phyloP scores from a whole-genome alignment of 1,140 invertebrate genomes.

The Hylaeus volcanicus region DNA sequence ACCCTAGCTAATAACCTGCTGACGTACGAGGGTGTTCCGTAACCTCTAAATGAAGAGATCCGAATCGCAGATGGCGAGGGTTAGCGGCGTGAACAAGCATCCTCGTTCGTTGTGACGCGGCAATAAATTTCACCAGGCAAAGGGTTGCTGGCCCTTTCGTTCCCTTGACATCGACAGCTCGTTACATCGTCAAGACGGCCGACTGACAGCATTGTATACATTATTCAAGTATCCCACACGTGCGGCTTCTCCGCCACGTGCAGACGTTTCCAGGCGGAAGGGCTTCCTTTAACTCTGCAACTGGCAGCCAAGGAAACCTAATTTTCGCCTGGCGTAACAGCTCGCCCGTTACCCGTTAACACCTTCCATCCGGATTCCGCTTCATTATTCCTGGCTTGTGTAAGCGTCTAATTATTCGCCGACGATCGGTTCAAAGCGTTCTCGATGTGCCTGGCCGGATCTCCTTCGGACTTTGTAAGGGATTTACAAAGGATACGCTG shows the following conservation, averaged over 20 bases:
- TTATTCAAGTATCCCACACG: constrained; percentile 42
- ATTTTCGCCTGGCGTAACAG: constrained; percentile 15
- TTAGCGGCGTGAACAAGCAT: constrained; percentile 35
- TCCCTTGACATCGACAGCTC: constrained; percentile 50
- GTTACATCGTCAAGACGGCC: constrained; percentile 41
- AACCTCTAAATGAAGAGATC: constrained; percentile 43
- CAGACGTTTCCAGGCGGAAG: constrained; percentile 37
- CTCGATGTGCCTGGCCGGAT: no score
- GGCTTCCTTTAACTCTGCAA: constrained; percentile 23
- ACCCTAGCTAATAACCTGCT: constrained; percentile 29
- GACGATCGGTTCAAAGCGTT: background rate
- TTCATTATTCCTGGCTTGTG: background rate
- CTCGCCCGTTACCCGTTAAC: background rate
- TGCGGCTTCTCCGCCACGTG: constrained; percentile 35
- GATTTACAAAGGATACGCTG: no score
- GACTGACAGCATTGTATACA: constrained; percentile 42
- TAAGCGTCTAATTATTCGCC: background rate
- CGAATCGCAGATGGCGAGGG: constrained; percentile 19
- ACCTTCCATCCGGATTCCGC: background rate
- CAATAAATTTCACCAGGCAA: constrained; percentile 36
- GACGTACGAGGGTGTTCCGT: constrained; percentile 12
- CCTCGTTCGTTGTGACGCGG: constrained; percentile 46
- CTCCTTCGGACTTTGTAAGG: no score
- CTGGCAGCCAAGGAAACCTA: constrained; percentile 8
- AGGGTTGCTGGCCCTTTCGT: constrained; percentile 20